Evolutionary conservation across 2,797 vertebrate genomes (phyloP).

Genomic region (Gallinago solitaria): DNA sequence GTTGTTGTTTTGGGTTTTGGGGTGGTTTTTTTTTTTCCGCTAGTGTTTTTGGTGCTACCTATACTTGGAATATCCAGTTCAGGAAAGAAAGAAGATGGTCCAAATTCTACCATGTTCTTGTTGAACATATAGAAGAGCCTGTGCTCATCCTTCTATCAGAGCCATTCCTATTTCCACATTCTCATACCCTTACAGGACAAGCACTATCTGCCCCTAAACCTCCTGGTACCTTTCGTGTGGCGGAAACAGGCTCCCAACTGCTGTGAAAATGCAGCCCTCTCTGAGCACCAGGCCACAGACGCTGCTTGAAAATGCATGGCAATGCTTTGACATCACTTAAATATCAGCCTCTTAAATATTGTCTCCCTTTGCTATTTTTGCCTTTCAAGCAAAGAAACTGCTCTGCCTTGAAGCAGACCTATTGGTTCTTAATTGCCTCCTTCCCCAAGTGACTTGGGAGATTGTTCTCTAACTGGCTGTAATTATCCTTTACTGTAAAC

Average conservation of each 20-base stretch:
- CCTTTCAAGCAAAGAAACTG: background rate
- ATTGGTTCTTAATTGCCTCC: slow-evolving; percentile 19
- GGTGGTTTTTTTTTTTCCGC: background rate
- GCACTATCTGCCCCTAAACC: background rate
- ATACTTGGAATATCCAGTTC: background rate
- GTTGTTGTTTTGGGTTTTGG: background rate
- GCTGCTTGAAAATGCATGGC: background rate
- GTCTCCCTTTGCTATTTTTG: background rate
- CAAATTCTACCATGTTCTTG: background rate
- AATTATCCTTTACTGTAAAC: slow-evolving; percentile 45
- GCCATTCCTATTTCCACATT: background rate
- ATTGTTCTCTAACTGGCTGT: slow-evolving; percentile 19
- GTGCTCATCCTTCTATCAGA: background rate
- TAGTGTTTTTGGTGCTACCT: background rate
- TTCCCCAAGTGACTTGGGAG: slow-evolving; percentile 4
- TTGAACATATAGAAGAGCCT: background rate
- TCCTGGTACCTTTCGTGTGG: rapidly evolving
- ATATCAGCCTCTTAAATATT: background rate
- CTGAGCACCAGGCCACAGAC: background rate
- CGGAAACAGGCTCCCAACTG: background rate
- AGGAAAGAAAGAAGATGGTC: background rate
- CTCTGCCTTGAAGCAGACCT: background rate
- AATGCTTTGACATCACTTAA: background rate
- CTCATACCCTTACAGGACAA: background rate
- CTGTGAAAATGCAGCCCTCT: rapidly evolving